Evolutionary conservation across 2,797 vertebrate genomes (phyloP), one percentile per base, ranked within the genome.

Genomic region (Halcyon smyrnensis): DNA sequence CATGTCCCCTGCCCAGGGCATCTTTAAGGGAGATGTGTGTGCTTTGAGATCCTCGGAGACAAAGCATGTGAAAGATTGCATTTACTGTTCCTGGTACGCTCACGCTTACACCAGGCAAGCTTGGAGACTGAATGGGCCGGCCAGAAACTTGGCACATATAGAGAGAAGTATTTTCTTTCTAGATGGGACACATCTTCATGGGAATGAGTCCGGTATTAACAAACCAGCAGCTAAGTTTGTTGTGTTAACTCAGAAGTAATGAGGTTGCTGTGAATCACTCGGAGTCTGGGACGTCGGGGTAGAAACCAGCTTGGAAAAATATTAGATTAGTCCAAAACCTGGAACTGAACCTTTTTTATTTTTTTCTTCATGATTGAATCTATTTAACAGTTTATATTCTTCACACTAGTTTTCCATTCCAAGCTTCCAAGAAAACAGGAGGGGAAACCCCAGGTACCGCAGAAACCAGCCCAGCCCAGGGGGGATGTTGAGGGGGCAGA

Each of bases 161-260:
- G 43, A 89, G 39, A 56, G 82, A 95, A 90, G 23, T n/a, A n/a
- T 87, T 84, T 91, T 77, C 34, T 78, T 48, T 69, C 65, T 65
- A 68, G 79, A 51, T 17, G 81, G 73, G 70, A 80, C 46, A 75
- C n/a, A 50, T 75, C 68, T 92, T 91, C 87, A 56, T 0, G 14
- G 84, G 64, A 91, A 71, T 0, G 2, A 75, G 79, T 24, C 57
- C 34, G 32, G 53, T 46, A 54, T 78, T 90, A 89, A 89, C 57
- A 93, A 96, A 57, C 57, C 28, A 48, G 37, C 75, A 89, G 94
- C 87, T 92, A 92, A 53, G 43, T 37, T 46, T 30, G 2, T 69
- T 87, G 67, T 67, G 45, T 81, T 78, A 89, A 80, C 84, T 80
- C 76, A 46, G 25, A 87, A 92, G 78, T 60, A 68, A 85, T 60